These are phyloP conservation scores for Drosophila lutescens DNA, from an alignment of 2,888 invertebrate genomes.

Conservation along the genomic window DNA sequence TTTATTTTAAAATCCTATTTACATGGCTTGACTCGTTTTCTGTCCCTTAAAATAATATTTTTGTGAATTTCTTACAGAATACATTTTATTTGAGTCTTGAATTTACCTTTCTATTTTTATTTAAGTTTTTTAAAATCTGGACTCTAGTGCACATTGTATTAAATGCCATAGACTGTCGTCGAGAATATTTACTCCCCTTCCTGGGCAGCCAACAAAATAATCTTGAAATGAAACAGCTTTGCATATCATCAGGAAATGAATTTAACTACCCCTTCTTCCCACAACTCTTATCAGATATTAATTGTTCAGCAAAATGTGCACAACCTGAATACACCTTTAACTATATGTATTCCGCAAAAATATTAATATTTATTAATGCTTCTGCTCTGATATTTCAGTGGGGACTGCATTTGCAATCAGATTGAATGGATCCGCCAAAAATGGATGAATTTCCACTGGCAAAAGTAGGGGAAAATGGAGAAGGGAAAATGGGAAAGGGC, in stretches of 20 bases:
- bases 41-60: too few species aligned
- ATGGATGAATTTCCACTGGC: slow-evolving; percentile 18
- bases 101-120: too few species aligned
- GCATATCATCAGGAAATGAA: neutral
- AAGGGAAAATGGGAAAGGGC: slow-evolving; percentile 12
- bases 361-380: slow-evolving; percentile 17
- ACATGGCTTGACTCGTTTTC: too few species aligned
- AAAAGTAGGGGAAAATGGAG: slow-evolving; percentile 20
- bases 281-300: neutral
- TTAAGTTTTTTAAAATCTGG: too few species aligned
- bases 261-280: neutral
- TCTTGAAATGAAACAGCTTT: neutral
- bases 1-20: too few species aligned
- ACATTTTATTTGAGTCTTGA: too few species aligned
- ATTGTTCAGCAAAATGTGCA: neutral
- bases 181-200: neutral
- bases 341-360: slow-evolving; percentile 3
- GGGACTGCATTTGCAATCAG: slow-evolving; percentile 17
- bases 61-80: too few species aligned
- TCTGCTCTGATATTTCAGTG: slow-evolving; percentile 7
- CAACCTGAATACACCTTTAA: neutral
- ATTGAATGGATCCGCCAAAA: slow-evolving; percentile 16
- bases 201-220: neutral
- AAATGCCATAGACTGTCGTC: neutral
- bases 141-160: too few species aligned